Percentiles rank a stretch among this genome's conserved stretches.
Evolutionary conservation across 2,888 invertebrate genomes (phyloP).

Genomic region (Rhaphigaster nebulosa): DNA sequence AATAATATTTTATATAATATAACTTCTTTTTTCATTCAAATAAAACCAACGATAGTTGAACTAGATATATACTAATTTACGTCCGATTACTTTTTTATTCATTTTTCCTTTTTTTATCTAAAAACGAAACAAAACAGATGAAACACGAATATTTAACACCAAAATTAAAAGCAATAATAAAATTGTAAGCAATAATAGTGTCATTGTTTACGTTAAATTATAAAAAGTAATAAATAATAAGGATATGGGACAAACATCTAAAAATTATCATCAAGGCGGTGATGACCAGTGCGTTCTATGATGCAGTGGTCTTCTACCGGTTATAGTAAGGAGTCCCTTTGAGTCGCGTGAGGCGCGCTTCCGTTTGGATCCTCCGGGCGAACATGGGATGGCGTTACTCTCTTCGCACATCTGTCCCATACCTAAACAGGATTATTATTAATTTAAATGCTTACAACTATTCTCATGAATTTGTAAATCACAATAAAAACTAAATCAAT

Average conservation of each 20-base stretch:
- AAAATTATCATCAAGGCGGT: neutral
- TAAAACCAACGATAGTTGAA: neutral
- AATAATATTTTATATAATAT: neutral
- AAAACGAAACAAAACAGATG: neutral
- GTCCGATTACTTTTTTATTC: neutral
- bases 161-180: neutral
- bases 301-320: conserved; percentile 25
- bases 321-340: neutral
- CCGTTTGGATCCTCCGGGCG: conserved; percentile 14
- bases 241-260: neutral
- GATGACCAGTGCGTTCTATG: neutral
- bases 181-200: neutral
- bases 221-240: neutral
- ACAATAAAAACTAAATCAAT: neutral
- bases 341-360: neutral
- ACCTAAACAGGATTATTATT: neutral
- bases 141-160: neutral
- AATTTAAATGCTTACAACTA: neutral
- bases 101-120: neutral
- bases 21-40: neutral
- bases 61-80: neutral
- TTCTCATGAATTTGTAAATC: neutral
- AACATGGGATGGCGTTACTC: neutral
- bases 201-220: neutral
- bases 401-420: neutral